A percentile compares a stretch with the other conserved stretches of the same genome.
These are phyloP conservation scores for Paramormyrops kingsleyae DNA, from an alignment of 2,113 vertebrate species.

Conservation along the genomic window DNA sequence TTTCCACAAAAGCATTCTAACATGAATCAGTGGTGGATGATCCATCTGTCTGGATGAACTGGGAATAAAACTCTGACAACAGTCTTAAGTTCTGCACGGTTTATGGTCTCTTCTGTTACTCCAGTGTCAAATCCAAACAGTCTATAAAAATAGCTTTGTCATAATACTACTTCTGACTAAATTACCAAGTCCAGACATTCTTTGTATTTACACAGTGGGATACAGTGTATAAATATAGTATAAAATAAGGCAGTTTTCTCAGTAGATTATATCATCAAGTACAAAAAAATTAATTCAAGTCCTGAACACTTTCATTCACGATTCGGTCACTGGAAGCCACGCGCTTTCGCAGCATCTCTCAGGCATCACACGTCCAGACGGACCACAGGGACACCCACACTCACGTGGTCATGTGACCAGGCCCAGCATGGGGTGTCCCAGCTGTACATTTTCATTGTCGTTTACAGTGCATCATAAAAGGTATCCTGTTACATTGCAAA, in stretches of 20 bases:
- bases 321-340: slow-evolving; percentile 54
- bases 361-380: slow-evolving; percentile 36
- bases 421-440: slow-evolving; percentile 64
- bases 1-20: slow-evolving; percentile 59
- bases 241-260: slow-evolving; percentile 88
- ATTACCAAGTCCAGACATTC: slow-evolving; percentile 62
- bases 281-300: slow-evolving; percentile 64
- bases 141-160: slow-evolving; percentile 82
- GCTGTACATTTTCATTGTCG: slow-evolving; percentile 67
- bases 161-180: slow-evolving; percentile 54
- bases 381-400: slow-evolving; percentile 36
- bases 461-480: slow-evolving; percentile 81
- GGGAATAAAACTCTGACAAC: slow-evolving; percentile 52
- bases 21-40: slow-evolving; percentile 48
- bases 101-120: slow-evolving; percentile 60
- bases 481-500: slow-evolving; percentile 78
- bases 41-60: slow-evolving; percentile 40
- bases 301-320: slow-evolving; percentile 55
- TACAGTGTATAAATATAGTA: slow-evolving; percentile 88
- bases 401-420: slow-evolving; percentile 47
- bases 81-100: slow-evolving; percentile 60
- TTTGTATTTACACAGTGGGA: slow-evolving; percentile 67
- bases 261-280: slow-evolving; percentile 73
- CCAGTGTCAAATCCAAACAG: slow-evolving; percentile 73
- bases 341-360: slow-evolving; percentile 50